Evolutionary conservation across 2,113 vertebrate genomes (phyloP), one percentile per base, ranked within the genome.

Genomic region (Rhinolophus ferrumequinum): DNA sequence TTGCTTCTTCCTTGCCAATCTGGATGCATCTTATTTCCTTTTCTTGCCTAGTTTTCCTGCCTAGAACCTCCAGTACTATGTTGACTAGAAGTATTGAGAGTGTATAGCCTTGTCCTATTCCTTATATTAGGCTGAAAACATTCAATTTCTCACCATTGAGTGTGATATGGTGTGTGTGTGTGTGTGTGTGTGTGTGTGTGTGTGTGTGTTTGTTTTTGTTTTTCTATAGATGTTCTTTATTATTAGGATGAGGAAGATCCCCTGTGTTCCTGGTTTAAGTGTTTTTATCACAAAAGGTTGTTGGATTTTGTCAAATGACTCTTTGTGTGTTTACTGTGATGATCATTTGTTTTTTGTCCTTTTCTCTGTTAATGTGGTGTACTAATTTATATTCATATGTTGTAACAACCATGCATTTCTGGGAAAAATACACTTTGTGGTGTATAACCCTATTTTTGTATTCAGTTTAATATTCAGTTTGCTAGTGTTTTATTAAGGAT

Each of bases 391-490:
- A 77, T 79, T 83, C 8, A 73, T 41, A 95, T 72, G 18, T 81
- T 83, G 22, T 54, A 83, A 11, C 30, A 96, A 56, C 0, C 13
- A 72, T 73, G 5, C 15, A 54, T 89, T 94, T 67, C 30, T 90
- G 22, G 33, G 11, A 79, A 62, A 58, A 87, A 75, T 58, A 52
- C 2, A 73, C 5, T 79, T 91, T 86, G 18, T 92, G 30, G 13
- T 82, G 4, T 77, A 56, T 73, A 77, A 95, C 38, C 35, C 72
- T 91, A 47, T 90, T 92, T 95, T 72, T 56, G 41, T 56, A 38
- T 72, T 75, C 60, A 64, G 26, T 64, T 64, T 64, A 30, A 5
- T 30, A 72, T 73, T 77, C 28, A 19, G 35, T 62, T 91, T 81
- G 9, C 38, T 66, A 60, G 28, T 88, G 13, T 47, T 76, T 91